Base-by-base conservation (phyloP, 2,888 invertebrate genomes). In the Electrophaes corylata region DNA sequence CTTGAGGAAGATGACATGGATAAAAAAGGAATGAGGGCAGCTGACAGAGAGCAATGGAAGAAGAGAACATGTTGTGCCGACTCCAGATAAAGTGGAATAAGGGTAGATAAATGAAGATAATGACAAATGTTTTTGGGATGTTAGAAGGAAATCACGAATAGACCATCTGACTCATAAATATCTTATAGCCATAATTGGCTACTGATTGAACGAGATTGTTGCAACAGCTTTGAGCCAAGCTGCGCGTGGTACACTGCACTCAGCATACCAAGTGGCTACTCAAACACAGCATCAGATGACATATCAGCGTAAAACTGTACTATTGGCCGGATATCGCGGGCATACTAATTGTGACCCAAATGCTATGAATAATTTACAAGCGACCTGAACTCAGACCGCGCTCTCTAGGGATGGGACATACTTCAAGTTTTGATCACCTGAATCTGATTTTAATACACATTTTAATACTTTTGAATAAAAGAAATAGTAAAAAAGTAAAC, bases 291-390 rank as follows among this genome's bases (percentile, higher is more conserved):
- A 44, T 44, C 44, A 52, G 45, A 49, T 41, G 52, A 48, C 52
- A 48, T 52, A 60, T 44, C 40, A 51, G 23, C 35, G 29, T 39
- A 44, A 57, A 46, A 52, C 45, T 50, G 41, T 59, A 49, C 49
- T 53, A 59, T 59, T 55, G 59, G 50, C 46, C 55, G 64, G 49
- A 50, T 47, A 59, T 51, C 31, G 57, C 62, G 61, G 62, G 70
- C 68, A 75, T 71, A 69, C 72, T 74, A 78, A 80, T 79, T 77
- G 75, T 61, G 72, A 54, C 64, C 65, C 61, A 67, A 57, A 63
- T 69, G 66, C 67, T 69, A 74, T 78, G 75, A 79, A 79, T 79
- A 76, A 78, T 76, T 78, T 71, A 75, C 65, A 19, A 46, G 39
- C 55, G 53, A 64, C 64, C 68, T 64, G 61, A 52, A 49, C 55